These are phyloP conservation scores for Ooceraea biroi DNA, from an alignment of 1,140 invertebrate genomes.

Conservation along the genomic window DNA sequence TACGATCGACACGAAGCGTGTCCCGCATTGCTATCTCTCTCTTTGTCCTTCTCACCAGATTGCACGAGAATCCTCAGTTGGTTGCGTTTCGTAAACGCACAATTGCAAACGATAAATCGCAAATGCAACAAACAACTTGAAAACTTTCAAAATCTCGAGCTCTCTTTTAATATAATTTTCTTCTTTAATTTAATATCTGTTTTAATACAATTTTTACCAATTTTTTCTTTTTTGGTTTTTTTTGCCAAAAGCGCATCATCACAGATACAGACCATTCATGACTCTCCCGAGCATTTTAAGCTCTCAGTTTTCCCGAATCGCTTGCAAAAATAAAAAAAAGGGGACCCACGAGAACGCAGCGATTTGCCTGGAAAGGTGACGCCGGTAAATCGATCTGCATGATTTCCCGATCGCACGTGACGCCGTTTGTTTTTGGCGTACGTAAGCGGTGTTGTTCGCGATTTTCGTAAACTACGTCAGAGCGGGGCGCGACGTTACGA, in stretches of 20 bases:
- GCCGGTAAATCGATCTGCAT: constrained; percentile 11
- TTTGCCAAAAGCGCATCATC: too few species aligned
- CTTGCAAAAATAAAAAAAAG: background rate
- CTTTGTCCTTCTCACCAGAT: background rate
- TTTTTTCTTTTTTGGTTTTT: too few species aligned
- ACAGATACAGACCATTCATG: too few species aligned
- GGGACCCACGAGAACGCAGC: background rate
- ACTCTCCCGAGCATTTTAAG: background rate
- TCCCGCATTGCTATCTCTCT: background rate
- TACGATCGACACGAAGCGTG: constrained; percentile 77
- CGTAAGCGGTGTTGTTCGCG: constrained; percentile 35
- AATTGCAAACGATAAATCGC: constrained; percentile 37
- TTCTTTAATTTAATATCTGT: too few species aligned
- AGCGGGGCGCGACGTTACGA: background rate
- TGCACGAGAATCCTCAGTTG: background rate
- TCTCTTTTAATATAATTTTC: too few species aligned
- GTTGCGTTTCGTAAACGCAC: constrained; percentile 6
- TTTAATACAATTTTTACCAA: too few species aligned
- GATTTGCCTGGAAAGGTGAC: constrained; percentile 19
- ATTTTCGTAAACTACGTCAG: constrained; percentile 43
- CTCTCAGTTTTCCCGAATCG: background rate
- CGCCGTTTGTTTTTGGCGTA: constrained; percentile 27
- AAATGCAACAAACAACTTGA: background rate
- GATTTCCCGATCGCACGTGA: constrained; percentile 44
- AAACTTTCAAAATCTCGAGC: too few species aligned